Base-by-base conservation (phyloP, 2,888 invertebrate species). In the Bhutanitis thaidina region DNA sequence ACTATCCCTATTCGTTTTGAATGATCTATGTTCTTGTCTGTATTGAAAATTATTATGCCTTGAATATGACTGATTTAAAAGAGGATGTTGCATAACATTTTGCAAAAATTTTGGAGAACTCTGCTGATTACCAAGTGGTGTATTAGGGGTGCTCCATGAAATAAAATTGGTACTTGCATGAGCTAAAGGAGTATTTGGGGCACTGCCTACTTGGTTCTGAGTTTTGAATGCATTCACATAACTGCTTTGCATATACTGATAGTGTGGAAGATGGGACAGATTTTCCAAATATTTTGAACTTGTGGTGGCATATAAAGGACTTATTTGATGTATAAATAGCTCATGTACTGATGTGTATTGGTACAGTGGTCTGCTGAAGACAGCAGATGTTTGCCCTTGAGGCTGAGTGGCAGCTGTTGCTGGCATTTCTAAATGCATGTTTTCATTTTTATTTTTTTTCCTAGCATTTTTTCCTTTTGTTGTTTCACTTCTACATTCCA, bases 61-160 rank as follows among this genome's bases (percentile, higher is more conserved):
- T 38, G 61, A 55, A 46, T 65, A 74, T 35, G 75, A 64, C 44
- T 79, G 69, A 55, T 67, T 76, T 10, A 88, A 62, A 52, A 88
- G 64, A 16, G 88, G 88, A 66, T 89, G 88, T 66, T 88, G 84
- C 70, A 85, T 66, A 49, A 76, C 73, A 74, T 88, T 88, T 67
- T 86, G 82, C 39, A 84, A 59, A 67, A 65, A 81, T 59, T 75
- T 73, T 39, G 75, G 73, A 14, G 71, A 69, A 41, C 56, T 69
- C 29, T 64, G 61, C 46, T 71, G 67, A 43, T 64, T 47, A 45
- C 61, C 60, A 9, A 57, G 38, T 38, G 43, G 50, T 29, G 50
- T 27, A 5, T 16, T 36, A 38, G 39, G 38, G 25, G 13, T 44
- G 36, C 54, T 47, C 49, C 46, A 10, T 38, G 45, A 16, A 47